Evolutionary conservation across 2,888 invertebrate species (phyloP).

Genomic region (Eudasyphora cyanicolor): DNA sequence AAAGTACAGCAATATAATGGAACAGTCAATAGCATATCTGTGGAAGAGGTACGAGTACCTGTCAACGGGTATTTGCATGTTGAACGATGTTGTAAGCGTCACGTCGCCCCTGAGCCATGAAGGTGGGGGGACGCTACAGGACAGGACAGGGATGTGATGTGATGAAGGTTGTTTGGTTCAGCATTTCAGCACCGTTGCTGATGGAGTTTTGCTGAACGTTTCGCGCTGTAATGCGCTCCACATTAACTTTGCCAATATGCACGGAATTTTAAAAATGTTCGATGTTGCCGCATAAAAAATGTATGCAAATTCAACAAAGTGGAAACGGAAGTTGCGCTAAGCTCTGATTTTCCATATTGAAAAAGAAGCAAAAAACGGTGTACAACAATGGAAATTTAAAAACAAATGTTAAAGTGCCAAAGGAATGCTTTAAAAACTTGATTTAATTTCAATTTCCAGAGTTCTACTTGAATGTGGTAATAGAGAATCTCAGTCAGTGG

Average conservation of each 20-base stretch:
- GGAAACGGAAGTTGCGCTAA: conserved; percentile 14
- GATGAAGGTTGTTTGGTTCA: background rate
- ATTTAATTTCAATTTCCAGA: too few relatives aligned
- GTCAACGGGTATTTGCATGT: conserved; percentile 46
- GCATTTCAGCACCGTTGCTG: too few relatives aligned
- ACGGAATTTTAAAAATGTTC: conserved; percentile 62
- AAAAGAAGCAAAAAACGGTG: background rate
- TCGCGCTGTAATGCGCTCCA: conserved; percentile 41
- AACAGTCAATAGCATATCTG: background rate
- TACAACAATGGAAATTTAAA: background rate
- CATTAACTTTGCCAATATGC: conserved; percentile 64
- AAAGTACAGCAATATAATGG: conserved; percentile 8
- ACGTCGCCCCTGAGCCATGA: background rate
- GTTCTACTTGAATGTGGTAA: too few relatives aligned
- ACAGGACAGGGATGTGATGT: background rate
- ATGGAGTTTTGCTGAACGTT: conserved; percentile 14
- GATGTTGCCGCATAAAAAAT: conserved; percentile 12
- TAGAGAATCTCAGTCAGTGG: too few relatives aligned
- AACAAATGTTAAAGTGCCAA: background rate
- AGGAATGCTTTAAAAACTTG: too few relatives aligned
- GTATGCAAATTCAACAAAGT: conserved; percentile 23
- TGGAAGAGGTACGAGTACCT: conserved; percentile 33
- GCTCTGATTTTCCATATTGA: conserved; percentile 8
- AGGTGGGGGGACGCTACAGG: background rate
- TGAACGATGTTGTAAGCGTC: conserved; percentile 32